Evolutionary conservation across 2,797 vertebrate species (phyloP), one percentile per base, ranked within the genome.

Genomic region (Sylvia borin): DNA sequence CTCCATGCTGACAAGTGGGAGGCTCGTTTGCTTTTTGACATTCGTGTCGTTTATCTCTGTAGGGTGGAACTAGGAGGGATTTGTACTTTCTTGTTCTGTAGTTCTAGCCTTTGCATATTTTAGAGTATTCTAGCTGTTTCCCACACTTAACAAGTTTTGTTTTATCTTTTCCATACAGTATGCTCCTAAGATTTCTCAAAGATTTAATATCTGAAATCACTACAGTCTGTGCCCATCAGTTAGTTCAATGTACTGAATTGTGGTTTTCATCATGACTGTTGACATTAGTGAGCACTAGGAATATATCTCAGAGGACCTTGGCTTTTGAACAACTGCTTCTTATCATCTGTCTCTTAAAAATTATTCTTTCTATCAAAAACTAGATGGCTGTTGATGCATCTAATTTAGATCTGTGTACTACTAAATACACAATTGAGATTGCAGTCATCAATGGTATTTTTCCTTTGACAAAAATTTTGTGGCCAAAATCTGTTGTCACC

Each of bases 361-460:
- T 1, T 0, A 67, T 78, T 92, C 18, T 81, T 88, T 71, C 62
- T 45, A 4, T 90, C 14, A 14, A 72, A 82, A 89, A 89, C 54
- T 47, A 89, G 58, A 38, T 40, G 55, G 22, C 42, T 93, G 43
- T 45, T 92, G 54, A 21, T 87, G 62, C 70, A 36, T 86, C 88
- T 90, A 58, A 58, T 93, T 87, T 88, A 61, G 36, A 48, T 92
- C 67, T 74, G 31, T 72, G 47, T 78, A 4, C 38, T 55, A 34
- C 60, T 94, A 90, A 94, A 84, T 73, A 54, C 32, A 50, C 53
- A 55, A 14, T 2, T 79, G 84, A 85, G 40, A 66, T 85, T 79
- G 51, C 26, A 57, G n/a, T 76, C 1, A 0, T 60, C 72, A 53
- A 0, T 42, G 43, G 12, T 90, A 76, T 42, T 90, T 94, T 82